Base-by-base conservation (phyloP, 2,797 vertebrate species). In the Columba guinea region DNA sequence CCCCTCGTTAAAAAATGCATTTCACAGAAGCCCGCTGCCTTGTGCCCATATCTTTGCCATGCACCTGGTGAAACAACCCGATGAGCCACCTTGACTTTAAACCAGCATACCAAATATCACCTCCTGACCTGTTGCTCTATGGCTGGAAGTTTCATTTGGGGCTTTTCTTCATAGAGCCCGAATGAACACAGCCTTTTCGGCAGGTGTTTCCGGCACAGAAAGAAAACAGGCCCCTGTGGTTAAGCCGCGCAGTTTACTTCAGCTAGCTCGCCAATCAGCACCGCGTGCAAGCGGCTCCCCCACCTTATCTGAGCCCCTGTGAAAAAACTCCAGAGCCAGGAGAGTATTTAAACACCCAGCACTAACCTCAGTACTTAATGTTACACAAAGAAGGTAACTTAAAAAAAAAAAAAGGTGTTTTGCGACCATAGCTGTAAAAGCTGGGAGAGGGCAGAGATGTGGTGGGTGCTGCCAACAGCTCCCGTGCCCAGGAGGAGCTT, bases 181-280 rank as follows among this genome's bases (percentile, higher is more conserved):
- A 80, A 82, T 41, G 93, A 96, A 88, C 62, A 13, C 91, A 87
- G 97, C 70, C 84, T 70, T 96, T 89, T 53, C 80, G 90, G 93
- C 98, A 98, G 98, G 98, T 98, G 98, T 98, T 98, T 98, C 98
- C 98, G 98, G 98, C 74, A 17, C 89, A 97, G 96, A 98, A 97
- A 97, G 96, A 97, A 98, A 98, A 98, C 97, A 97, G 73, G 20
- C 70, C 69, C 91, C 96, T 98, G 98, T 97, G 98, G 98, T 98
- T 98, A 97, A 86, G 93, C 94, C 8, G 34, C 32, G 81, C 4
- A 68, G 46, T 78, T 81, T 35, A 71, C 62, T 94, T 88, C 71
- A 68, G 68, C 79, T 84, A 53, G 15, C 75, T 96, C 69, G 55
- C 95, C 94, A 92, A 88, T 88, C 84, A 5, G 51, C 48, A 0